These are phyloP conservation scores for Gari tellinella DNA, from an alignment of 2,888 invertebrate species.

Conservation along the genomic window DNA sequence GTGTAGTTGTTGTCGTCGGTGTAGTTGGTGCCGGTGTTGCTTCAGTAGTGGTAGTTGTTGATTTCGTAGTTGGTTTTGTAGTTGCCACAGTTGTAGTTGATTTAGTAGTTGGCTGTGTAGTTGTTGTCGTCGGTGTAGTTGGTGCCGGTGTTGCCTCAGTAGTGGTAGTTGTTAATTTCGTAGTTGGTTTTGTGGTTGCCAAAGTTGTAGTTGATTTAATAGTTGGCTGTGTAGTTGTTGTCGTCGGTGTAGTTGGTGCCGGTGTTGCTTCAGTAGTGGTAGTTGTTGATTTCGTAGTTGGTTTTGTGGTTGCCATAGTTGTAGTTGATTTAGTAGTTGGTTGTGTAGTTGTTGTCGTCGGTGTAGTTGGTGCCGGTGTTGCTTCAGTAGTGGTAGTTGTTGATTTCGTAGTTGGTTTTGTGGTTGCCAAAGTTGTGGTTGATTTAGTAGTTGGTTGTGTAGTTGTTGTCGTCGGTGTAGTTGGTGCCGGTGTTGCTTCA, in stretches of 20 bases:
- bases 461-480: constrained; percentile 10
- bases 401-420: neutral
- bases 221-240: neutral
- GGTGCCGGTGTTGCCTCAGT: constrained; percentile 5
- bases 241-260: constrained; percentile 6
- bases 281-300: constrained; percentile 2
- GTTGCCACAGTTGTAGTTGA: neutral
- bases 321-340: constrained; percentile 2
- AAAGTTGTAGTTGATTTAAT: neutral
- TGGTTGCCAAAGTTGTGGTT: constrained; percentile 1
- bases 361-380: constrained; percentile 4
- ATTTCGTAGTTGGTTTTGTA: neutral
- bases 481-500: constrained; percentile 4
- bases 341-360: neutral
- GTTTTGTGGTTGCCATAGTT: neutral
- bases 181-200: neutral
- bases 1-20: neutral
- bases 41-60: neutral
- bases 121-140: neutral
- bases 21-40: constrained; percentile 1
- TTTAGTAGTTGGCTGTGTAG: neutral
- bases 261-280: constrained; percentile 1
- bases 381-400: constrained; percentile 8
- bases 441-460: constrained; percentile 8
- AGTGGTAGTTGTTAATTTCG: neutral